Evolutionary conservation across 2,888 invertebrate genomes (phyloP).

Genomic region (Chrysomela aeneicollis): DNA sequence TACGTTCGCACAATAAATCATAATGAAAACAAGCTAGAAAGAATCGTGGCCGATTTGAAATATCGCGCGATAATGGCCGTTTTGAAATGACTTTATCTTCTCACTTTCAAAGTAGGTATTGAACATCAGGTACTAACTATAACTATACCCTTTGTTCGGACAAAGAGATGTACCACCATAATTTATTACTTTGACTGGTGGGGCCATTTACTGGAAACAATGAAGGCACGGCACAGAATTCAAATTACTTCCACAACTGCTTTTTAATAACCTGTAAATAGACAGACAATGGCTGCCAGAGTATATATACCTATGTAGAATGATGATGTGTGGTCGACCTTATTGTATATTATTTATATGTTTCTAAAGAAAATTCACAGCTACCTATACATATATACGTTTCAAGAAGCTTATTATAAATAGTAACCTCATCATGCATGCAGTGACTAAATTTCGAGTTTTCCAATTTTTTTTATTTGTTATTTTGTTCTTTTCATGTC

Average conservation of each 20-base stretch:
- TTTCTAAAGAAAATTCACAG: too few species aligned
- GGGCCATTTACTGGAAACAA: slow-evolving; percentile 55
- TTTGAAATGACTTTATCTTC: slow-evolving; percentile 32
- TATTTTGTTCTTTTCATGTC: too few species aligned
- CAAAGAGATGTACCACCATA: slow-evolving; percentile 37
- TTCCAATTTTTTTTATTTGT: too few species aligned
- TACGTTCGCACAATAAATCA: slow-evolving; percentile 19
- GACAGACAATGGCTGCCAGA: slow-evolving; percentile 47
- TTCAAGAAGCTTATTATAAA: too few species aligned
- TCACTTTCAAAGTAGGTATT: slow-evolving; percentile 15
- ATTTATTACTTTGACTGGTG: slow-evolving; percentile 42
- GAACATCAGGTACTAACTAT: too few species aligned
- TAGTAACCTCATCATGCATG: too few species aligned
- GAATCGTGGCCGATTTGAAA: slow-evolving; percentile 14
- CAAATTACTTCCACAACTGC: slow-evolving; percentile 52
- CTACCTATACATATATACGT: too few species aligned
- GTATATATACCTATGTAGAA: background rate
- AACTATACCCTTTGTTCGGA: slow-evolving; percentile 39
- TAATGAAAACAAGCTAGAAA: background rate
- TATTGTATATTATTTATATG: too few species aligned
- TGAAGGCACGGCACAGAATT: slow-evolving; percentile 50
- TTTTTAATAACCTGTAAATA: slow-evolving; percentile 55
- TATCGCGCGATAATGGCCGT: slow-evolving; percentile 21
- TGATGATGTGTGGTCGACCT: background rate
- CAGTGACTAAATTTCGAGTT: too few species aligned